A percentile compares a stretch with the other conserved stretches of the same genome.
phyloP scores from a whole-genome alignment of 2,797 vertebrate genomes.

The Tangara arthus region DNA sequence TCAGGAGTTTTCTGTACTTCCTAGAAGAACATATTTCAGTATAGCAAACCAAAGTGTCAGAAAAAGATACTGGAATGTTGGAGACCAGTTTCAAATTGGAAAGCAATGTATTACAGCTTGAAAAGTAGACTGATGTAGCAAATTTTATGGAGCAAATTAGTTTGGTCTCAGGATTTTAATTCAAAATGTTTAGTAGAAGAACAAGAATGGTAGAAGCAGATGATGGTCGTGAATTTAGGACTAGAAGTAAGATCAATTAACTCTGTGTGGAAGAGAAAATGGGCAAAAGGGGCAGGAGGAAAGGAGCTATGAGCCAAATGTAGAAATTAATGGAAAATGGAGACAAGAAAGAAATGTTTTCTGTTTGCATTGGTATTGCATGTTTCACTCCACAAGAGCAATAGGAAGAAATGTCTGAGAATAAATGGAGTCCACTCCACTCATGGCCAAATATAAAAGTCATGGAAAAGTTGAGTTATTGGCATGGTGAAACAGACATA shows the following conservation, averaged over 20 bases:
- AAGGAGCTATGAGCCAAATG: not conserved
- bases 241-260: not conserved
- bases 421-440: not conserved
- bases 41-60: not conserved
- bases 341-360: not conserved
- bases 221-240: not conserved
- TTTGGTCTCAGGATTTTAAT: not conserved
- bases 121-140: not conserved
- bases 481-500: not conserved
- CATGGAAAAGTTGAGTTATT: not conserved
- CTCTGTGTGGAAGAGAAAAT: not conserved
- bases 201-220: not conserved
- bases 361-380: not conserved
- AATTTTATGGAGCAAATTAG: not conserved
- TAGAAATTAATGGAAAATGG: not conserved
- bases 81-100: not conserved
- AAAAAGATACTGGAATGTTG: not conserved
- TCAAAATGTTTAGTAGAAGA: not conserved
- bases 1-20: not conserved
- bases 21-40: not conserved
- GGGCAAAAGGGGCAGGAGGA: not conserved
- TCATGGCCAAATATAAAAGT: not conserved
- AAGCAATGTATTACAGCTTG: not conserved
- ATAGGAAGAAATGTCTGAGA: not conserved
- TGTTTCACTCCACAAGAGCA: not conserved